Conservation (phyloP, 2,797 vertebrate species). For the Apodemus agrarius region DNA sequence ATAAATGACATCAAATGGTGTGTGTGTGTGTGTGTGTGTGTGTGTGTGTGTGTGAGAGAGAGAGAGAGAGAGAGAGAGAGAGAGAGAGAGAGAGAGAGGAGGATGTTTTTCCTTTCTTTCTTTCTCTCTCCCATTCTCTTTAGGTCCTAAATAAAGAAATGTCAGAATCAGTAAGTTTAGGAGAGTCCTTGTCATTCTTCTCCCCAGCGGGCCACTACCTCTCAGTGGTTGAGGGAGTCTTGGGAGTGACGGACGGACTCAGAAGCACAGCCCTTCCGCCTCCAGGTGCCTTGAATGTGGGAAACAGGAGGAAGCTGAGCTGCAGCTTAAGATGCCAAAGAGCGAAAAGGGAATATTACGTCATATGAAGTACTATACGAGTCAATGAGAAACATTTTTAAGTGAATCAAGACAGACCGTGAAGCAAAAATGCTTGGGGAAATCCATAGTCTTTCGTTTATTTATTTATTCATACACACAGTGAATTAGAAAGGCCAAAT, state of each 20-base stretch:
- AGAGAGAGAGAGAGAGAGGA: background rate
- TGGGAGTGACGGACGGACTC: background rate
- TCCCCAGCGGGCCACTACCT: background rate
- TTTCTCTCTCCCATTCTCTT: background rate
- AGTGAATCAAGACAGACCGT: background rate
- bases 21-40: background rate
- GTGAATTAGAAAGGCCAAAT: constrained; percentile 33
- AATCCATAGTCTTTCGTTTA: background rate
- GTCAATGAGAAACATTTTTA: background rate
- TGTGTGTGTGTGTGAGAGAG: background rate
- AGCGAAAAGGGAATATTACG: background rate
- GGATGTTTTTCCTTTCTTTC: background rate
- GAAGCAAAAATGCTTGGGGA: background rate
- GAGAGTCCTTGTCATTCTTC: background rate
- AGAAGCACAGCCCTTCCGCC: background rate
- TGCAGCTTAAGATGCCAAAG: background rate
- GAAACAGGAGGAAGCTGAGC: background rate
- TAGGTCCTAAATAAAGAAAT: constrained; percentile 27
- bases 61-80: background rate
- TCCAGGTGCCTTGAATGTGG: background rate
- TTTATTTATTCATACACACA: constrained; percentile 6
- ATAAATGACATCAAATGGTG: background rate
- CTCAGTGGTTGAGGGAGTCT: background rate
- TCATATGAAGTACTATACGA: background rate
- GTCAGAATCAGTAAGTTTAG: background rate